Evolutionary conservation across 1,140 invertebrate species (phyloP).

Genomic region (Melipona quadrifasciata): DNA sequence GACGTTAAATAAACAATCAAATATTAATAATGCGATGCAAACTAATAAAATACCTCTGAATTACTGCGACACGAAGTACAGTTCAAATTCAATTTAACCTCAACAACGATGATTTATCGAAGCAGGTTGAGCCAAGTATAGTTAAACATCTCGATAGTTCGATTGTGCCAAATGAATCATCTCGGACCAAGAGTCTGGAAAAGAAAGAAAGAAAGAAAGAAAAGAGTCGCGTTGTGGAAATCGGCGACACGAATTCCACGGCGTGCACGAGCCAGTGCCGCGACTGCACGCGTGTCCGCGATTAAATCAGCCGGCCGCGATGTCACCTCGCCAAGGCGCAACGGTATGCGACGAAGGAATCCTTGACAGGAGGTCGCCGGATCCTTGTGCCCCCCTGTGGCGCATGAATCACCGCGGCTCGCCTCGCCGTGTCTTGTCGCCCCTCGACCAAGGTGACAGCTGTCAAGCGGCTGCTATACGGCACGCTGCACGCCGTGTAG

Average conservation of each 20-base stretch:
- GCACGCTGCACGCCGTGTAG: conserved; percentile 65
- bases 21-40: too few species aligned
- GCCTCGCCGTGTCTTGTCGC: conserved; percentile 74
- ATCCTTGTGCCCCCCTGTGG: conserved; percentile 72
- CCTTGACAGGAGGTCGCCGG: conserved; percentile 77
- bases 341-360: conserved; percentile 74
- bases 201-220: too few species aligned
- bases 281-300: conserved; percentile 61
- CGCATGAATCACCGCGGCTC: conserved; percentile 77
- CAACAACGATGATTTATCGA: too few species aligned
- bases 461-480: conserved; percentile 75
- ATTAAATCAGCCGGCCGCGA: conserved; percentile 76
- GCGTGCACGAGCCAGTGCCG: conserved; percentile 12
- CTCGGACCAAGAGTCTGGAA: background rate
- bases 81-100: too few species aligned
- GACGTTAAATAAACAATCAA: too few species aligned
- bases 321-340: conserved; percentile 71
- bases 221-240: conserved; percentile 32
- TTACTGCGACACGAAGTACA: too few species aligned
- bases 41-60: too few species aligned
- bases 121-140: too few species aligned
- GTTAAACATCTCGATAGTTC: too few species aligned
- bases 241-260: conserved; percentile 46
- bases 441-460: conserved; percentile 78
- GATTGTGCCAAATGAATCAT: background rate